Evolutionary conservation across 2,113 vertebrate genomes (phyloP).

Genomic region (Acrocephalus arundinaceus): DNA sequence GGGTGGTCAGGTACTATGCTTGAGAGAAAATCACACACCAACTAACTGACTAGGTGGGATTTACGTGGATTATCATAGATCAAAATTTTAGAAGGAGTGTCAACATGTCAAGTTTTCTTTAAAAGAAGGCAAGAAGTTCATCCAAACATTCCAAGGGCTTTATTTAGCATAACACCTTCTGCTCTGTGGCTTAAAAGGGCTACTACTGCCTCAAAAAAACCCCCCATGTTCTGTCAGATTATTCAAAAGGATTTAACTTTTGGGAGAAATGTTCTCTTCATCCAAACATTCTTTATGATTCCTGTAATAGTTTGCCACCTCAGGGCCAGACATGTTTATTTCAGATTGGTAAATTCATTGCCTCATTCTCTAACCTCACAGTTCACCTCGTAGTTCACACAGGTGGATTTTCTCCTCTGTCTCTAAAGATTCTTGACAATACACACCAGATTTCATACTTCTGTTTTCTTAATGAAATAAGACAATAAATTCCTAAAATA

Average conservation of each 20-base stretch:
- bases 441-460: neutral
- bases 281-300: slow-evolving; percentile 9
- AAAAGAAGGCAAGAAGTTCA: slow-evolving; percentile 61
- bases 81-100: slow-evolving; percentile 61
- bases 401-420: neutral
- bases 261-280: neutral
- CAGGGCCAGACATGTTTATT: slow-evolving; percentile 1
- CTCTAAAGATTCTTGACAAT: neutral
- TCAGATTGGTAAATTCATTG: neutral
- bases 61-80: slow-evolving; percentile 67
- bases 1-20: slow-evolving; percentile 31
- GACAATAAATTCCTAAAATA: neutral
- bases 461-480: neutral
- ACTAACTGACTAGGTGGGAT: slow-evolving; percentile 59
- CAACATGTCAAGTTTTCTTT: slow-evolving; percentile 68
- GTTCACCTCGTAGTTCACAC: neutral
- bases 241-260: slow-evolving; percentile 49
- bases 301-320: slow-evolving; percentile 1
- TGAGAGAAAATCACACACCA: slow-evolving; percentile 44
- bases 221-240: slow-evolving; percentile 41
- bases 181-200: slow-evolving; percentile 40
- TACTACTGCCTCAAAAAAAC: neutral
- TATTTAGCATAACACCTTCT: slow-evolving; percentile 68
- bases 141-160: slow-evolving; percentile 55
- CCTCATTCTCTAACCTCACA: neutral